Percentiles rank a stretch among this genome's conserved stretches.
These are phyloP conservation scores for Euphonia xanthogaster DNA, from an alignment of 2,797 vertebrate genomes.

Conservation along the genomic window DNA sequence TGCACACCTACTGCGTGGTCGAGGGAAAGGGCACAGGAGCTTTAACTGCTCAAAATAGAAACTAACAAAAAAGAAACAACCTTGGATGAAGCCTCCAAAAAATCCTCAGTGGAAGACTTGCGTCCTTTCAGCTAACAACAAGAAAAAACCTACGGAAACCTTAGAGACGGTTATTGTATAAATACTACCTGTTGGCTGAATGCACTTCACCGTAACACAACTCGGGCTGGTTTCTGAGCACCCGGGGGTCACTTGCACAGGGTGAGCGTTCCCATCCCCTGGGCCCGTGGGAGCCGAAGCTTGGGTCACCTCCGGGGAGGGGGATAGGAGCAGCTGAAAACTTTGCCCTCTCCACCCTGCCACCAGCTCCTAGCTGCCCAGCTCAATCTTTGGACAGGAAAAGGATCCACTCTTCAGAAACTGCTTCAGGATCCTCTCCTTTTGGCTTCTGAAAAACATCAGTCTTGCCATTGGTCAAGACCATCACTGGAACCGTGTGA, in stretches of 20 bases:
- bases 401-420: slow-evolving; percentile 45
- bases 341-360: background rate
- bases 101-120: slow-evolving; percentile 88
- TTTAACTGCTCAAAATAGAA: slow-evolving; percentile 64
- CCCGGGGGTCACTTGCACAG: background rate
- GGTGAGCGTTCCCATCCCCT: background rate
- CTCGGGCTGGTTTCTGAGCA: slow-evolving; percentile 5
- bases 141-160: slow-evolving; percentile 56
- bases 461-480: background rate
- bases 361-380: background rate
- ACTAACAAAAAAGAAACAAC: slow-evolving; percentile 59
- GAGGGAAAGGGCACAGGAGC: slow-evolving; percentile 74
- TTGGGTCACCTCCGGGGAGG: background rate
- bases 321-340: slow-evolving; percentile 7
- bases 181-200: slow-evolving; percentile 75
- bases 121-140: slow-evolving; percentile 74
- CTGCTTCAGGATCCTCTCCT: slow-evolving; percentile 35
- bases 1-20: slow-evolving; percentile 56
- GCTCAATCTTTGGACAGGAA: slow-evolving; percentile 49
- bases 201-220: slow-evolving; percentile 68
- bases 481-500: background rate
- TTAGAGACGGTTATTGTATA: slow-evolving; percentile 62
- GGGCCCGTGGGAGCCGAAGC: background rate
- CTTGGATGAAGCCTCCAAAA: slow-evolving; percentile 76
- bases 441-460: slow-evolving; percentile 55